A percentile compares a stretch with the other conserved stretches of the same genome.
Evolutionary conservation across 1,140 invertebrate species (phyloP).

Genomic region (Archivesica marissinica): DNA sequence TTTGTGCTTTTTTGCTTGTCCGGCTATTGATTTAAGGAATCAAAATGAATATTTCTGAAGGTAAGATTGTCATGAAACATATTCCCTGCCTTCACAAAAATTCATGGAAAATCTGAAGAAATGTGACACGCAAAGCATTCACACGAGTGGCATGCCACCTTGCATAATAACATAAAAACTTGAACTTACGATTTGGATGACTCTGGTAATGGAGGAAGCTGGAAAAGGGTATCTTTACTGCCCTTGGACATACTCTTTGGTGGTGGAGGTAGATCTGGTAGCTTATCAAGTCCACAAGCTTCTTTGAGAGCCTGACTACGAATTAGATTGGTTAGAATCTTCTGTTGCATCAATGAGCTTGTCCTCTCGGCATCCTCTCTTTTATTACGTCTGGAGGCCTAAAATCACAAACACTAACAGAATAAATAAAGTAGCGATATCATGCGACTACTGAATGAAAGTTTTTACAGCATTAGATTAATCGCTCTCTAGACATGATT

Average conservation of each 20-base stretch:
- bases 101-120: too few relatives aligned
- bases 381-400: conserved; percentile 91
- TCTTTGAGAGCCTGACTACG: conserved; percentile 81
- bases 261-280: conserved; percentile 26
- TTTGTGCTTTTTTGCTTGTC: too few relatives aligned
- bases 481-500: too few relatives aligned
- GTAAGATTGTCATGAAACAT: too few relatives aligned
- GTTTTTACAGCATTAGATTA: too few relatives aligned
- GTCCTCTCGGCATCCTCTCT: conserved; percentile 89
- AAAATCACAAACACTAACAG: conserved; percentile 64
- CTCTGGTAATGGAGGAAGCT: conserved; percentile 78
- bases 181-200: conserved; percentile 71
- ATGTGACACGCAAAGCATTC: too few relatives aligned
- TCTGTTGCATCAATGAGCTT: conserved; percentile 90
- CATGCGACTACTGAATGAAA: neutral
- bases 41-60: too few relatives aligned
- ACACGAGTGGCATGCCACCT: too few relatives aligned
- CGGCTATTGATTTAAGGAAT: too few relatives aligned
- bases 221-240: conserved; percentile 74
- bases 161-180: too few relatives aligned
- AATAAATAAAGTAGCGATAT: neutral
- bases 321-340: conserved; percentile 88
- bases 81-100: too few relatives aligned
- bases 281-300: conserved; percentile 66
- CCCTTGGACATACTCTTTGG: conserved; percentile 41